phyloP scores from a whole-genome alignment of 2,113 vertebrate species.

The Austrofundulus limnaeus region DNA sequence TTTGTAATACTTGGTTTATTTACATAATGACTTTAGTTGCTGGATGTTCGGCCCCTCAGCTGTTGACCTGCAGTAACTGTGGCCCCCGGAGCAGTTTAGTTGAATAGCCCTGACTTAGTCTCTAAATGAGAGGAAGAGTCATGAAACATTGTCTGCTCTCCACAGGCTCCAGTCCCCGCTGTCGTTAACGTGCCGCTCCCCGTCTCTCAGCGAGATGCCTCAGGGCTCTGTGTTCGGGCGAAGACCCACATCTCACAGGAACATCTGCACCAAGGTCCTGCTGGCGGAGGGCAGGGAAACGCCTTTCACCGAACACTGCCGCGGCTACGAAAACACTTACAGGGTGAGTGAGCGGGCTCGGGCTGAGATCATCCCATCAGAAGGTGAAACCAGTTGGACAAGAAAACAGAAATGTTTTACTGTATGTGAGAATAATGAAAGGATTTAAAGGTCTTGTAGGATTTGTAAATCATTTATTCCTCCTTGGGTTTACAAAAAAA shows the following conservation, averaged over 20 bases:
- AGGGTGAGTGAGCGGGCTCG: conserved; percentile 81
- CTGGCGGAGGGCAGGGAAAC: conserved; percentile 86
- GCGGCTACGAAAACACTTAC: conserved; percentile 86
- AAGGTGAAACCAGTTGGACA: not conserved
- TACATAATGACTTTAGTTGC: too few relatives aligned
- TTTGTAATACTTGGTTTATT: too few relatives aligned
- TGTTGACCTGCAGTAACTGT: too few relatives aligned
- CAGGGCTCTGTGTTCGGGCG: conserved; percentile 73
- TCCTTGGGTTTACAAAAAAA: too few relatives aligned
- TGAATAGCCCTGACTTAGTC: too few relatives aligned
- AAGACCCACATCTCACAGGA: conserved; percentile 84
- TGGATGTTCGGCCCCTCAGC: too few relatives aligned
- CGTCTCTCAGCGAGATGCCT: conserved; percentile 80
- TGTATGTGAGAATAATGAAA: too few relatives aligned
- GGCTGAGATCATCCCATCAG: not conserved
- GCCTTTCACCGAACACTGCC: conserved; percentile 88
- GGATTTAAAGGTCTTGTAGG: too few relatives aligned
- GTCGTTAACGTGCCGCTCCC: conserved; percentile 76
- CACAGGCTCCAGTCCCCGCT: conserved; percentile 74
- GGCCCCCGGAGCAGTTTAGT: too few relatives aligned
- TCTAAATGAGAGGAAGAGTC: not conserved
- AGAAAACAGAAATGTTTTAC: too few relatives aligned
- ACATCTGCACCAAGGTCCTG: conserved; percentile 92
- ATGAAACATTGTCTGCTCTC: not conserved
- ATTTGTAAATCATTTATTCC: too few relatives aligned